phyloP scores from a whole-genome alignment of 2,888 invertebrate genomes.

The Nomada lathburiana region DNA sequence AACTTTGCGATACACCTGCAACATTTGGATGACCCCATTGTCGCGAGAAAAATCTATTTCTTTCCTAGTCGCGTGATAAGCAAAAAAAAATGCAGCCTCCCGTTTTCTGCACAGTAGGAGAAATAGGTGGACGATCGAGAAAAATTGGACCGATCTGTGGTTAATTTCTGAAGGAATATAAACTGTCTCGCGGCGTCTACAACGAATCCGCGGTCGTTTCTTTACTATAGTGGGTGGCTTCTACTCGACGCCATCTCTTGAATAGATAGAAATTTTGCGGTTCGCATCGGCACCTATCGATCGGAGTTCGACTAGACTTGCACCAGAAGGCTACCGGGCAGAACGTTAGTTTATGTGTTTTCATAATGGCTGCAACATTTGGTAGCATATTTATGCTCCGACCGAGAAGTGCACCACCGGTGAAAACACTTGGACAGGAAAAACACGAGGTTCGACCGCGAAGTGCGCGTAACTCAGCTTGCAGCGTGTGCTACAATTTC shows the following conservation, averaged over 20 bases:
- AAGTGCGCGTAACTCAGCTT: constrained; percentile 27
- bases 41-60: constrained; percentile 7
- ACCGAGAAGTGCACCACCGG: constrained; percentile 12
- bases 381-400: constrained; percentile 60
- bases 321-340: constrained; percentile 22
- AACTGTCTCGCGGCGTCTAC: no score
- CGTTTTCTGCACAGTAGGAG: neutral
- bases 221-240: constrained; percentile 1
- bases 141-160: no score
- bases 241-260: constrained; percentile 37
- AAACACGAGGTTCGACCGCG: constrained; percentile 11
- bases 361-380: constrained; percentile 69
- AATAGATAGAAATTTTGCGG: constrained; percentile 45
- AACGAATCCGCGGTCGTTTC: no score
- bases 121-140: no score
- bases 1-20: constrained; percentile 34
- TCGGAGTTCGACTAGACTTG: constrained; percentile 28
- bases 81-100: neutral
- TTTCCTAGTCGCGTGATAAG: neutral
- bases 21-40: constrained; percentile 28
- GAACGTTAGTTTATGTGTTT: constrained; percentile 63
- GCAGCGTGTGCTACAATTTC: constrained; percentile 23
- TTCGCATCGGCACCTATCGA: constrained; percentile 54
- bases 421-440: constrained; percentile 20
- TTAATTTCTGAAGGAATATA: no score